Conservation (phyloP, 2,888 invertebrate genomes). For the Byasa hedistus region DNA sequence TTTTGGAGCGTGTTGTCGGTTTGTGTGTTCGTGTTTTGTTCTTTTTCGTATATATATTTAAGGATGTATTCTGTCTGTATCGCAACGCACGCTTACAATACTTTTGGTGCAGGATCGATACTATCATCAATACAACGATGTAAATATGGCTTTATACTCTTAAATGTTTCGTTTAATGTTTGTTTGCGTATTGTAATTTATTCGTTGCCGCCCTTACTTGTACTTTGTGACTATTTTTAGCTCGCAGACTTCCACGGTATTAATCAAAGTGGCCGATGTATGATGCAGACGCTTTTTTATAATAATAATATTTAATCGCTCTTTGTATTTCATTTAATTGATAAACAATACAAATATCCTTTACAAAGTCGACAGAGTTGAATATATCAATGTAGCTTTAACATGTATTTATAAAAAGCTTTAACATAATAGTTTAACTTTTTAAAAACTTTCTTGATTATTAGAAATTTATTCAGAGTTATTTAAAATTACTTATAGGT, state of each 20-base stretch:
- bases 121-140: slow-evolving; percentile 12
- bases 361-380: no score
- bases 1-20: background rate
- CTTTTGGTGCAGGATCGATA: slow-evolving; percentile 6
- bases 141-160: slow-evolving; percentile 24
- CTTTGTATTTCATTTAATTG: no score
- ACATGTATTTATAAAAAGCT: no score
- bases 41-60: background rate
- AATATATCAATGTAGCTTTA: no score
- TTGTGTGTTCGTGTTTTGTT: background rate
- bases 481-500: no score
- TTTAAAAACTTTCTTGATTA: no score
- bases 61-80: background rate
- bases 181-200: slow-evolving; percentile 27
- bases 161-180: slow-evolving; percentile 18
- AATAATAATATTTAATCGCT: background rate
- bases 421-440: no score
- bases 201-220: slow-evolving; percentile 20
- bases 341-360: no score
- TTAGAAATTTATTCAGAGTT: no score
- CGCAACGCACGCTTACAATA: background rate
- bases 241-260: background rate
- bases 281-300: background rate
- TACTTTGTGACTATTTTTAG: slow-evolving; percentile 14
- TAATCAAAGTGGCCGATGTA: slow-evolving; percentile 15